Evolutionary conservation across 1,140 invertebrate species (phyloP), one percentile per base, ranked within the genome.

Genomic region (Zaprionus lachaisei): DNA sequence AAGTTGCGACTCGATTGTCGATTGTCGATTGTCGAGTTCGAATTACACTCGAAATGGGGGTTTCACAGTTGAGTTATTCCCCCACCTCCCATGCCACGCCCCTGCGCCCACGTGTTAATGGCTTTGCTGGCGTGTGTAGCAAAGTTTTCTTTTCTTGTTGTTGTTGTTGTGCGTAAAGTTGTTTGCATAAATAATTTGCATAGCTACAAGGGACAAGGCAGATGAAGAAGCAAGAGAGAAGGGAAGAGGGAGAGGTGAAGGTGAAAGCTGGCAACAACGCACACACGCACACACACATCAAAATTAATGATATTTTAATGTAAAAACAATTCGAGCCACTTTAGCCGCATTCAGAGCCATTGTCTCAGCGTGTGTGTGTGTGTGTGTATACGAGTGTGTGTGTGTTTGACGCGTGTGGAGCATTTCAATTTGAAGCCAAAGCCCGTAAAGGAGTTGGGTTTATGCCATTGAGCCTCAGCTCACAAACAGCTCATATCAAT

Each of bases 251-350:
- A 54, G 4, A 22, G 60, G 20, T n/a, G 47, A 38, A 62, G 56
- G 28, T 31, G 12, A 31, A 17, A 47, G 1, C 37, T 6, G 41
- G 44, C 44, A 58, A 26, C n/a, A 56, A 56, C 22, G 51, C 75
- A 34, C 60, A 63, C 54, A 38, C 51, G 26, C 60, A 63, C 54
- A 47, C 65, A 72, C 67, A 80, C 84, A 89, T 83, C 67, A 84
- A 89, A 89, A 83, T 89, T 83, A 87, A 89, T 87, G 84, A 87
- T 87, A 89, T 87, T 87, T 87, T 87, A 89, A 87, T 87, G 83
- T 89, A 89, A 89, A 87, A 87, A 87, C 83, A 87, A 87, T 87
- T 84, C 68, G 84, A 87, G 84, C 77, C 84, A 87, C 83, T 87
- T 87, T 83, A 89, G 83, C 84, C 69, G 65, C 51, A 81, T 79